Base-by-base conservation (phyloP, 2,113 vertebrate genomes). In the Salvelinus namaycush region DNA sequence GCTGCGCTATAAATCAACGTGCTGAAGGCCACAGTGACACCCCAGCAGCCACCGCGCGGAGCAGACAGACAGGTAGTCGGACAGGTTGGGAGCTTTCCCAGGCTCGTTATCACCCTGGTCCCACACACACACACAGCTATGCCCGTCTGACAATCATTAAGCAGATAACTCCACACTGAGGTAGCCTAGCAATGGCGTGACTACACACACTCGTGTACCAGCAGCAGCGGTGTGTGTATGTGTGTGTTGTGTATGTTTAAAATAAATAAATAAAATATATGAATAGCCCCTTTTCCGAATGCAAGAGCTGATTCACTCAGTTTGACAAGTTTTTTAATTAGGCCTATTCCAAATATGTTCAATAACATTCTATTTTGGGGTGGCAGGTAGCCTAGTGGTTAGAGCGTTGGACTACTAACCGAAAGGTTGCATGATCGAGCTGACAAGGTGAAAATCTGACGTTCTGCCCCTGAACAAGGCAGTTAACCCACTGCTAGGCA, bases 1-100 rank as follows among this genome's bases (percentile, higher is more conserved):
- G 79, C 75, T 75, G 87, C 51, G 51, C 91, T 91, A 95, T 95
- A 95, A 96, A 96, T 96, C 94, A 96, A 93, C 83, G 75, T 54
- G 83, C 82, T 83, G 96, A 97, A 97, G 95, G 96, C 92, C 95
- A 92, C 88, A 81, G 81, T 88, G 92, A 92, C 73, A 85, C 91
- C 51, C 51, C 90, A 93, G 93, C 93, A 94, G 92, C 85, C 83
- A 70, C 73, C 76, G 51, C 79, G 27, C 24, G 29, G 29, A 18
- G 16, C 51, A 18, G 51, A 54, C 5, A 54, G 51, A 54, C 51
- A 54, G 14, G 51, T 72, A 73, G 78, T 24, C 18, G 48, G 26
- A 44, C 70, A 81, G 84, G 83, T 74, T 83, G 20, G 70, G 82
- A 78, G 86, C 81, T 92, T 94, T 95, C 94, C 93, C 95, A 95